Conservation (phyloP, 2,888 invertebrate genomes). For the Limulus polyphemus region DNA sequence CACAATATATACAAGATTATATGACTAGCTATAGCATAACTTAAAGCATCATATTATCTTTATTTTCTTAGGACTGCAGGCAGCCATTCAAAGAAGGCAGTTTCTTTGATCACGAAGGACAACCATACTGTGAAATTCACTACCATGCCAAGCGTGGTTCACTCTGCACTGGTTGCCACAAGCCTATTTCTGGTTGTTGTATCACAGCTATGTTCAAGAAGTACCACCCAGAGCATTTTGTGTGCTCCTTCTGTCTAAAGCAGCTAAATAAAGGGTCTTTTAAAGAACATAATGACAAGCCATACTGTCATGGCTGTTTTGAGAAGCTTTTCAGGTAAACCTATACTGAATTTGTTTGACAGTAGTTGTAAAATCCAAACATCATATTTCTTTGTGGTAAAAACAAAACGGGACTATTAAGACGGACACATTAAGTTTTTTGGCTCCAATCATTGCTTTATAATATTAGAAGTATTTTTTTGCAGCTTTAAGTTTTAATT, state of each 20-base stretch:
- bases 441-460: too few species aligned
- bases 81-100: slow-evolving; percentile 93
- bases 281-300: slow-evolving; percentile 97
- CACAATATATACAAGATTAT: too few species aligned
- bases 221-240: slow-evolving; percentile 99
- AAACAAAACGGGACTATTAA: too few species aligned
- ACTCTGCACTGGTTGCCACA: slow-evolving; percentile 92
- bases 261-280: slow-evolving; percentile 98
- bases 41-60: neutral
- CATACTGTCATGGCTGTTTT: slow-evolving; percentile 96
- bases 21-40: neutral
- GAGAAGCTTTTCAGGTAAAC: slow-evolving; percentile 66
- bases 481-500: too few species aligned
- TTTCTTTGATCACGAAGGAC: slow-evolving; percentile 96
- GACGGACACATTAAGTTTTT: too few species aligned
- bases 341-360: too few species aligned
- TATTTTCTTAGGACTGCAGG: slow-evolving; percentile 74
- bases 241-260: slow-evolving; percentile 96
- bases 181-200: slow-evolving; percentile 92
- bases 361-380: too few species aligned
- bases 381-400: too few species aligned
- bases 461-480: too few species aligned
- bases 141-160: slow-evolving; percentile 96
- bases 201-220: slow-evolving; percentile 99
- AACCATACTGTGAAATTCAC: slow-evolving; percentile 97